Percentiles rank a stretch among this genome's conserved stretches.
These are phyloP conservation scores for Desmodus rotundus DNA, from an alignment of 2,113 vertebrate genomes.

Conservation along the genomic window DNA sequence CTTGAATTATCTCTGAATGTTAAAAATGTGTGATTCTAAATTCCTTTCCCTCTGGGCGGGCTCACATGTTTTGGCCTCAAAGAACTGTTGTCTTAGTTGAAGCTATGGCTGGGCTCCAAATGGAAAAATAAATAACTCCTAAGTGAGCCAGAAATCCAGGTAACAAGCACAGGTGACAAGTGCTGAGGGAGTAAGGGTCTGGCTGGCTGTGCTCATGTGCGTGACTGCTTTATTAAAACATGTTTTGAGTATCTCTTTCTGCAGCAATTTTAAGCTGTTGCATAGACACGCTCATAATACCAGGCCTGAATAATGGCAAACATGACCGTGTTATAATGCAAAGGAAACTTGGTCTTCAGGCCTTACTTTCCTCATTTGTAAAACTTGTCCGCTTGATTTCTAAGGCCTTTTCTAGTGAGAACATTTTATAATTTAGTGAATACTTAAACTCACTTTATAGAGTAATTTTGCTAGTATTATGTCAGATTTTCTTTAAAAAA, in stretches of 20 bases:
- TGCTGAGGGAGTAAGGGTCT: background rate
- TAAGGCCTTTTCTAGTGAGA: background rate
- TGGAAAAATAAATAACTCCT: background rate
- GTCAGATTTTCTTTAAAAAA: slow-evolving; percentile 9
- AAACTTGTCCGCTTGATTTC: background rate
- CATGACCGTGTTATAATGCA: background rate
- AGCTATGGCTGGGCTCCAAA: background rate
- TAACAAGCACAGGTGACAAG: background rate
- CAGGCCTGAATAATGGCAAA: background rate
- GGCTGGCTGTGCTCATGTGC: background rate
- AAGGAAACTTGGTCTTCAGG: background rate
- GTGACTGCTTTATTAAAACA: background rate
- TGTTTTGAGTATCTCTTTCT: background rate
- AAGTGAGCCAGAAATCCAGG: slow-evolving; percentile 23
- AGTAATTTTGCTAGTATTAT: slow-evolving; percentile 12
- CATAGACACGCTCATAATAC: background rate
- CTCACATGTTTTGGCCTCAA: slow-evolving; percentile 10
- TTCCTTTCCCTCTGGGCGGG: slow-evolving; percentile 35
- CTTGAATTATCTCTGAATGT: slow-evolving; percentile 72
- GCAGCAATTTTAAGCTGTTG: background rate
- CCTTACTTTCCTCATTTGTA: background rate
- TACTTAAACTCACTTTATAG: background rate
- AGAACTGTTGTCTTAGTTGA: slow-evolving; percentile 38
- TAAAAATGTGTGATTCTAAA: slow-evolving; percentile 64
- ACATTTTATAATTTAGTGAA: slow-evolving; percentile 14